Evolutionary conservation across 2,888 invertebrate species (phyloP), one percentile per base, ranked within the genome.

Genomic region (Eupithecia centaureata): DNA sequence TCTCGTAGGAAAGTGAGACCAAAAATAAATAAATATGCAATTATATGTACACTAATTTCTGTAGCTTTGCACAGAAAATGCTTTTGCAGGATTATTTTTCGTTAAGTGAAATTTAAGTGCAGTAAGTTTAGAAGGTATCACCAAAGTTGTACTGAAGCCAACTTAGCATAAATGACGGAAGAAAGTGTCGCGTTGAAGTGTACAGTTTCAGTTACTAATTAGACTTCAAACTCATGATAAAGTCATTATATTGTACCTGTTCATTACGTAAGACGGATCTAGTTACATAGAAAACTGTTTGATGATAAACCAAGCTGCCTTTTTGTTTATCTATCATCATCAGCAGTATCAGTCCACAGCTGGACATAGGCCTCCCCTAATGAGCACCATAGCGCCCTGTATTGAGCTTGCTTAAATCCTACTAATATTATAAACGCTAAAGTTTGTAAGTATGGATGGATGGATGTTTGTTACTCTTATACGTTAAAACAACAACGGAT

Each of bases 181-280:
- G 62, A 63, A 62, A 69, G 63, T 63, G 70, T 61, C 63, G 66
- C 38, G 63, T 66, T 70, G 60, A 63, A 70, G 61, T 66, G 57
- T 70, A 58, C 70, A 66, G 61, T 70, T 70, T 57, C 38, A 63
- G 63, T 66, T 66, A 58, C 70, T 66, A 70, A 70, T 70, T 63
- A 63, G 51, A 66, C 66, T 70, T 70, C 66, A 66, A 66, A 70
- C 66, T 66, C 66, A 70, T 70, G 63, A 67, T 70, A 61, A 61
- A 70, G 70, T 70, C 63, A 67, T 70, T 70, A 67, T 64, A 64
- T 54, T 38, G 63, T 70, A 67, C 66, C 63, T 69, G 66, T 52
- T 61, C 57, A 66, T 70, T 66, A 70, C 42, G 47, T 54, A 62
- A 64, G 61, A 61, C 38, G 62, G 28, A 38, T 8, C 28, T 54